A percentile compares a stretch with the other conserved stretches of the same genome.
Evolutionary conservation across 1,140 invertebrate species (phyloP).

Genomic region (Riptortus pedestris): DNA sequence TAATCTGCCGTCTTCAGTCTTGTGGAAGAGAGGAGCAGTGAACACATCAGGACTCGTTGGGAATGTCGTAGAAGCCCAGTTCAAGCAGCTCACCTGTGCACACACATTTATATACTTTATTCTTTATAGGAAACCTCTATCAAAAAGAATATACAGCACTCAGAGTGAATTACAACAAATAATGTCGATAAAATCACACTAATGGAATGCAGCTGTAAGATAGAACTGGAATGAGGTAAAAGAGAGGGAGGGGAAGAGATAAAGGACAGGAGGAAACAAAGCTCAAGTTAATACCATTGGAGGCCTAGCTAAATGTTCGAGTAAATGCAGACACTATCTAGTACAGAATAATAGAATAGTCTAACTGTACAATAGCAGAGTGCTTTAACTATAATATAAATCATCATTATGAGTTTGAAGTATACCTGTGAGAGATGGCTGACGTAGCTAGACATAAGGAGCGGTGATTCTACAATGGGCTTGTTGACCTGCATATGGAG

Average conservation of each 20-base stretch:
- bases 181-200: background rate
- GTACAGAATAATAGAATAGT: too few relatives aligned
- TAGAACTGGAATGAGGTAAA: background rate
- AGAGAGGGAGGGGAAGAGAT: background rate
- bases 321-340: too few relatives aligned
- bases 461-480: conserved; percentile 82
- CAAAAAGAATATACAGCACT: background rate
- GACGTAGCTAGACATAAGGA: conserved; percentile 89
- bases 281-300: too few relatives aligned
- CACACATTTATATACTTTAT: too few relatives aligned
- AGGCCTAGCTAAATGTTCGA: too few relatives aligned
- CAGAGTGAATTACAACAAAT: background rate
- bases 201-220: background rate
- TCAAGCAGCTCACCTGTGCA: conserved; percentile 48
- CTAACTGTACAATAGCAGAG: too few relatives aligned
- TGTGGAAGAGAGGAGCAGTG: conserved; percentile 49
- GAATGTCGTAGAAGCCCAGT: conserved; percentile 61
- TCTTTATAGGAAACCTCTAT: background rate
- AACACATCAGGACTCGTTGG: conserved; percentile 53
- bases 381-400: too few relatives aligned
- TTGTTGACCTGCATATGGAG: conserved; percentile 91
- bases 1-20: conserved; percentile 58
- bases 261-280: too few relatives aligned
- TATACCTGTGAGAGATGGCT: conserved; percentile 80
- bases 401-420: too few relatives aligned